phyloP scores from a whole-genome alignment of 2,797 vertebrate species.

The Hoplostethus mediterraneus region DNA sequence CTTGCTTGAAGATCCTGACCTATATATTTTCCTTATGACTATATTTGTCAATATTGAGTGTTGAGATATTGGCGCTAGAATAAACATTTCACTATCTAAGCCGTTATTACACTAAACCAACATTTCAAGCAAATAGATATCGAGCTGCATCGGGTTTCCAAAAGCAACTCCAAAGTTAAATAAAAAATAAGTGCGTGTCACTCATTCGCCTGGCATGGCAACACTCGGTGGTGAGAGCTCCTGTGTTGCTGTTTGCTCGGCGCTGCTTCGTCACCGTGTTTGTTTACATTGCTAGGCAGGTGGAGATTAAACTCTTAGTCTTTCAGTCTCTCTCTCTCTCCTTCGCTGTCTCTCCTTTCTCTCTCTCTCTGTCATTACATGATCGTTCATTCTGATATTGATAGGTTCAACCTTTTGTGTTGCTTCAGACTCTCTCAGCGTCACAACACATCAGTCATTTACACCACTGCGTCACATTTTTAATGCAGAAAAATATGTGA shows the following conservation, averaged over 20 bases:
- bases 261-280: conserved; percentile 48
- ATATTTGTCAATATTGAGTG: conserved; percentile 30
- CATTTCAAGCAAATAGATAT: conserved; percentile 20
- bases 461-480: too few species aligned
- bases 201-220: conserved; percentile 3
- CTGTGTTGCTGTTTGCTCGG: conserved; percentile 49
- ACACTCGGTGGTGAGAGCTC: conserved; percentile 7
- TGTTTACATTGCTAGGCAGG: conserved; percentile 63
- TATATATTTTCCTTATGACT: conserved; percentile 9
- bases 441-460: too few species aligned
- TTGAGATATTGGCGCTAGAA: conserved; percentile 22
- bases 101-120: conserved; percentile 17
- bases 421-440: conserved; percentile 37
- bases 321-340: conserved; percentile 13
- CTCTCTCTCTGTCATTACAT: conserved; percentile 11
- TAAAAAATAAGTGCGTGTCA: not conserved
- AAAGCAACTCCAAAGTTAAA: conserved; percentile 33
- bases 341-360: not conserved
- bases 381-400: not conserved
- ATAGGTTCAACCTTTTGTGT: not conserved
- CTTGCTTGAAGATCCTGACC: conserved; percentile 13
- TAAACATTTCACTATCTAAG: conserved; percentile 35
- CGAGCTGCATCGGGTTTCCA: conserved; percentile 14
- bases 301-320: conserved; percentile 47
- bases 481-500: conserved; percentile 11